These are phyloP conservation scores for Coboldia fuscipes DNA, from an alignment of 1,140 invertebrate genomes.

Conservation along the genomic window DNA sequence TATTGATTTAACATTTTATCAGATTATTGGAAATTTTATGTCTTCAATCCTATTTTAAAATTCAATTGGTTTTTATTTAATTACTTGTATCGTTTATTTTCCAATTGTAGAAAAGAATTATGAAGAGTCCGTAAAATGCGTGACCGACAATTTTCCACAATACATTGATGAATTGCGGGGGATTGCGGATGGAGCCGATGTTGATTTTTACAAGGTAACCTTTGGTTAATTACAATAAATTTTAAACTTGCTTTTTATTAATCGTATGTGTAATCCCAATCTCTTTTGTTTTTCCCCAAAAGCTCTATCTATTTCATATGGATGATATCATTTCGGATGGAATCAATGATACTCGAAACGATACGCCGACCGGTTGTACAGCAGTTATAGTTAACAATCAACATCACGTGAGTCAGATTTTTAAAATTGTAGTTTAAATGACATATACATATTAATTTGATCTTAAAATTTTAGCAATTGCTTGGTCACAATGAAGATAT, in stretches of 20 bases:
- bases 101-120: slow-evolving; percentile 29
- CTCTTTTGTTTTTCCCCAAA: too few relatives aligned
- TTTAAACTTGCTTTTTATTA: too few relatives aligned
- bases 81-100: too few relatives aligned
- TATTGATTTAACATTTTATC: too few relatives aligned
- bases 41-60: too few relatives aligned
- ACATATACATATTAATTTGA: too few relatives aligned
- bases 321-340: slow-evolving; percentile 48
- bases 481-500: slow-evolving; percentile 74
- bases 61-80: too few relatives aligned
- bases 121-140: slow-evolving; percentile 42
- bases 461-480: slow-evolving; percentile 35
- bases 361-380: slow-evolving; percentile 52
- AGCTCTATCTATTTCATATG: slow-evolving; percentile 67
- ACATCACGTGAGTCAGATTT: slow-evolving; percentile 19
- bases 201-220: slow-evolving; percentile 57
- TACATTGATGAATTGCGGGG: slow-evolving; percentile 68
- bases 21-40: too few relatives aligned
- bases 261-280: too few relatives aligned
- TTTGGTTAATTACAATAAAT: not conserved
- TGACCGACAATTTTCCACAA: slow-evolving; percentile 50
- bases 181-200: slow-evolving; percentile 56
- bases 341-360: slow-evolving; percentile 24
- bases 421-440: too few relatives aligned
- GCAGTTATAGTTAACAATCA: slow-evolving; percentile 48